Percentiles rank a stretch among this genome's conserved stretches.
phyloP scores from a whole-genome alignment of 2,113 vertebrate species.

The Solea solea region DNA sequence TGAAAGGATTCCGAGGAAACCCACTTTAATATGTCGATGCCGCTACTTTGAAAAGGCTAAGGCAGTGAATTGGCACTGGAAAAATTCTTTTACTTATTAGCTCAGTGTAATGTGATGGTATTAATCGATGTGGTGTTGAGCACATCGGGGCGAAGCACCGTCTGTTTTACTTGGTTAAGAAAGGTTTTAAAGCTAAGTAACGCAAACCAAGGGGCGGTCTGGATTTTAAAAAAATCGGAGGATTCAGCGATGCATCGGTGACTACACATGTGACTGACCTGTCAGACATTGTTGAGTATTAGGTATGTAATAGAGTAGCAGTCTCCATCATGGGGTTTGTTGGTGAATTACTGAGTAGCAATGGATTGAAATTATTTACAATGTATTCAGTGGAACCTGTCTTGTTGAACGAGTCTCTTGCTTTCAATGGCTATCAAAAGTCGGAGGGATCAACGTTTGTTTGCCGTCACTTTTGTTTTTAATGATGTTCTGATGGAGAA shows the following conservation, averaged over 20 bases:
- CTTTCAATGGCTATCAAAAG: slow-evolving; percentile 83
- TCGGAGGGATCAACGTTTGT: slow-evolving; percentile 64
- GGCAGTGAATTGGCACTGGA: slow-evolving; percentile 26
- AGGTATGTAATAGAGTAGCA: slow-evolving; percentile 76
- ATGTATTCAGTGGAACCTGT: slow-evolving; percentile 73
- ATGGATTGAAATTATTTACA: slow-evolving; percentile 70
- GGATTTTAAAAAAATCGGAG: slow-evolving; percentile 7
- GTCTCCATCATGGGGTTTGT: slow-evolving; percentile 79
- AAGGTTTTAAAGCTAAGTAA: slow-evolving; percentile 51
- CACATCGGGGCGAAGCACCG: slow-evolving; percentile 45
- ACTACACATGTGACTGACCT: slow-evolving; percentile 63
- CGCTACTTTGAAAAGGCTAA: slow-evolving; percentile 14
- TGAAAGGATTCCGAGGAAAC: slow-evolving; percentile 21
- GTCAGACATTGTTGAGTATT: slow-evolving; percentile 79
- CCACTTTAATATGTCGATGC: slow-evolving; percentile 2
- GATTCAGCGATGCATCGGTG: background rate
- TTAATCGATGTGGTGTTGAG: slow-evolving; percentile 34
- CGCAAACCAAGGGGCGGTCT: slow-evolving; percentile 24
- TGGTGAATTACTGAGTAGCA: slow-evolving; percentile 78
- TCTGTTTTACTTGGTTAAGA: slow-evolving; percentile 38
- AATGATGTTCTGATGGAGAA: slow-evolving; percentile 51
- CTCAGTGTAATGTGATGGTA: slow-evolving; percentile 31
- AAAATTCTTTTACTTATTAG: slow-evolving; percentile 29
- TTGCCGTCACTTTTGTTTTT: slow-evolving; percentile 47
- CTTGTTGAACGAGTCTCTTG: slow-evolving; percentile 69